These are phyloP conservation scores for Pogona vitticeps DNA, from an alignment of 2,113 vertebrate genomes.

Conservation along the genomic window DNA sequence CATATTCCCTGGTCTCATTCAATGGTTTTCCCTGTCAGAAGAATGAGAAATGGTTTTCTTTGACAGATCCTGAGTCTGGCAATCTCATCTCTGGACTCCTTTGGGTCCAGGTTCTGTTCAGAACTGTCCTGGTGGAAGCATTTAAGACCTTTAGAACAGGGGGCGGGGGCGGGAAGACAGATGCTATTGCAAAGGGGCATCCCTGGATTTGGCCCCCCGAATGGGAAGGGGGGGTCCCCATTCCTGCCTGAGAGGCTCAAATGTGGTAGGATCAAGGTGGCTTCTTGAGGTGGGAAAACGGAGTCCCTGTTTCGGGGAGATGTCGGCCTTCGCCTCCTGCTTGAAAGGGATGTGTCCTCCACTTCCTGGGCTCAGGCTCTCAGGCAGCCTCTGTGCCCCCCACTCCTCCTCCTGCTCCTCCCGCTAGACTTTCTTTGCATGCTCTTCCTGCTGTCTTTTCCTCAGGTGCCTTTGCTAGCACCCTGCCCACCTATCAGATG, in stretches of 20 bases:
- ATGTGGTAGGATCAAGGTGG: not conserved
- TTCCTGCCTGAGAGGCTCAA: too few species aligned
- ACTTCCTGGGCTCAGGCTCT: not conserved
- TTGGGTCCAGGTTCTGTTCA: too few species aligned
- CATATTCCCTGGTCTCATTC: too few species aligned
- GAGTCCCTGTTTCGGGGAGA: not conserved
- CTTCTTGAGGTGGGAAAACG: not conserved
- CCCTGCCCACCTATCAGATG: constrained; percentile 92
- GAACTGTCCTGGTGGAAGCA: too few species aligned
- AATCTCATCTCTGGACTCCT: too few species aligned
- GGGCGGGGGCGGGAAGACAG: too few species aligned
- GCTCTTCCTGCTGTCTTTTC: not conserved
- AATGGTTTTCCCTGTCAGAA: too few species aligned
- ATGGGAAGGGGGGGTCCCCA: too few species aligned
- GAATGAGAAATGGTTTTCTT: too few species aligned
- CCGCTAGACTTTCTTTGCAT: not conserved
- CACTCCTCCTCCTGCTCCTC: not conserved
- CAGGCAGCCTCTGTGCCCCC: not conserved
- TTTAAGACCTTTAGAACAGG: too few species aligned
- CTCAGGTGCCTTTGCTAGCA: constrained; percentile 92
- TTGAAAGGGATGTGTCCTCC: not conserved
- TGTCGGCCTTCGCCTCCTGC: not conserved
- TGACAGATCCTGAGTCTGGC: too few species aligned
- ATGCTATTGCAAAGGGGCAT: too few species aligned
- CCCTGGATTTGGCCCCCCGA: not conserved